Base-by-base conservation (phyloP, 2,888 invertebrate genomes). In the Mamestra brassicae region DNA sequence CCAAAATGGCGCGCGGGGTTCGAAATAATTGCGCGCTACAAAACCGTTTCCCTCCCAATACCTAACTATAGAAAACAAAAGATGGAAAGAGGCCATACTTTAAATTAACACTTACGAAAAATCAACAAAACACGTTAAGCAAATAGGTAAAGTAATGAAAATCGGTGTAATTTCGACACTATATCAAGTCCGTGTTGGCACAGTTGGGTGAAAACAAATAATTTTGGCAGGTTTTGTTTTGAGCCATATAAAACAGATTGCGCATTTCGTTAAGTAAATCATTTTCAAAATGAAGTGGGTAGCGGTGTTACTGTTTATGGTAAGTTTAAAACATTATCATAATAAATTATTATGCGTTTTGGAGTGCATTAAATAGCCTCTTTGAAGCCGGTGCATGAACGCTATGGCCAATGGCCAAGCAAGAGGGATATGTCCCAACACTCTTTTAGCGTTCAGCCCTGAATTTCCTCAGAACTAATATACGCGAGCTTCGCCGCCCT, bases 221-320 rank as follows among this genome's bases (percentile, higher is more conserved):
- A 57, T 52, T 71, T 52, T n/a, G 60, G 10, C 5, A 54, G 36
- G 13, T 45, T 50, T 70, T 62, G n/a, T 60, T 26, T 47, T 15
- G 17, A 6, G 3, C 0, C n/a, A 10, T 85, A 85, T 85, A 85
- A 66, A 85, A 66, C 52, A n/a, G 61, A 55, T 47, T 55, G n/a
- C 62, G 45, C 4, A 11, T 47, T 4, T 63, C 26, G 54, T 34
- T 58, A 36, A 54, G 60, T 45, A 66, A 73, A 74, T 74, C 78
- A 76, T 72, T 80, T 38, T 50, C 38, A 76, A 38, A 4, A 85
- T 85, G 85, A 83, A 71, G 83, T 72, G 62, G 11, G 63, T 15
- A 0, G 66, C 47, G 42, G 57, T 74, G 10, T 42, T 47, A 34
- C 17, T 85, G 6, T 42, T 85, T 10, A 50, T 75, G 85, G 85